Conservation (phyloP, 1,140 invertebrate genomes). For the Gyrodactylus salaris region DNA sequence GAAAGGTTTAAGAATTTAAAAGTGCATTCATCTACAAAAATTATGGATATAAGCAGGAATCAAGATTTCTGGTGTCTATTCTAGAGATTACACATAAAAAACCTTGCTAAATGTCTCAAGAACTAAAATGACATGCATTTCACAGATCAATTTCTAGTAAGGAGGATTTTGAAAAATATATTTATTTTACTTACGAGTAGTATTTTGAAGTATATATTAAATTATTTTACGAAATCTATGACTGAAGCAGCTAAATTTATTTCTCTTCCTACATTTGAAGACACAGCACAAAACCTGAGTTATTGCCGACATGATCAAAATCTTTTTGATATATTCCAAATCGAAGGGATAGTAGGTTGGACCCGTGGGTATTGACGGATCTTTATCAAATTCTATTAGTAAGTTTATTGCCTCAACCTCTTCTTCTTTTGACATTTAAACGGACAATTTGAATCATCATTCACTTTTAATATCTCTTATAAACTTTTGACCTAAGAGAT, state of each 20-base stretch:
- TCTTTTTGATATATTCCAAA: not conserved
- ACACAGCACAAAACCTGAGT: not conserved
- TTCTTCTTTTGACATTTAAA: too few relatives aligned
- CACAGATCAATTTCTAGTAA: not conserved
- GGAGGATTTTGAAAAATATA: not conserved
- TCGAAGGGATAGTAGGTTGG: not conserved
- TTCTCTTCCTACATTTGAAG: not conserved
- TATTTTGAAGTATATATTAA: not conserved
- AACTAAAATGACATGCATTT: not conserved
- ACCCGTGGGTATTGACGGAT: not conserved
- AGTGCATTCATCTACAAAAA: too few relatives aligned
- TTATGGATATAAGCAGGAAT: too few relatives aligned
- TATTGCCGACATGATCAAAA: not conserved
- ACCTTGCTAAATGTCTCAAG: too few relatives aligned
- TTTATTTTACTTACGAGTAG: not conserved
- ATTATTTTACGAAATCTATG: not conserved
- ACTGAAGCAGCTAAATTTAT: not conserved
- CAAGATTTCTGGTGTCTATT: too few relatives aligned
- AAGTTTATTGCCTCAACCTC: not conserved
- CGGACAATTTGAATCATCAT: too few relatives aligned
- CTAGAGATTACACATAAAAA: too few relatives aligned
- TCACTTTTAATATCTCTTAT: not conserved
- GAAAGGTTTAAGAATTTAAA: too few relatives aligned
- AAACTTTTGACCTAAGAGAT: too few relatives aligned
- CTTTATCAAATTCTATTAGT: not conserved